These are phyloP conservation scores for Sorex maritimensis DNA, from an alignment of 2,797 vertebrate species.

Conservation along the genomic window DNA sequence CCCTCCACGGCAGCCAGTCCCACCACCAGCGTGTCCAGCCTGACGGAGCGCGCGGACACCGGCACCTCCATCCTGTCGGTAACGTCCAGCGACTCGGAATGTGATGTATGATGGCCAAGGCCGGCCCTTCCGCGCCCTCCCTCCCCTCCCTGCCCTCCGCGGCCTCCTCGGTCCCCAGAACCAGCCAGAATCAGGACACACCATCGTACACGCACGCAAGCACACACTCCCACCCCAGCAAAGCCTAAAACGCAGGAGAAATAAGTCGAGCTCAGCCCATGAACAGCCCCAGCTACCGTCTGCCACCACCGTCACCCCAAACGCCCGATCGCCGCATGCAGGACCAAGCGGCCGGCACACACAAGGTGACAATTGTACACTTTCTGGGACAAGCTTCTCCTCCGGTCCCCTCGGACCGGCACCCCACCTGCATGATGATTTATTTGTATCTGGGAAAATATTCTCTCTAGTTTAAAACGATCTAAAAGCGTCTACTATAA, in stretches of 20 bases:
- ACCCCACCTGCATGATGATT: slow-evolving; percentile 97
- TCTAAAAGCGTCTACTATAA: slow-evolving; percentile 82
- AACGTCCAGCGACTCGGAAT: slow-evolving; percentile 99
- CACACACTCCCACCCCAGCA: slow-evolving; percentile 82
- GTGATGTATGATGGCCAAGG: slow-evolving; percentile 99
- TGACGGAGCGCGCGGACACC: slow-evolving; percentile 98
- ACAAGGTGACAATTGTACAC: slow-evolving; percentile 91
- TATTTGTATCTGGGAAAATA: slow-evolving; percentile 95
- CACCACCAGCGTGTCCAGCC: slow-evolving; percentile 98
- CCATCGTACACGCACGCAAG: slow-evolving; percentile 72
- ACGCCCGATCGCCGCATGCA: slow-evolving; percentile 94
- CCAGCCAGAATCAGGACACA: slow-evolving; percentile 88
- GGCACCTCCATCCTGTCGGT: slow-evolving; percentile 99
- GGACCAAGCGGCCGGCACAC: slow-evolving; percentile 91
- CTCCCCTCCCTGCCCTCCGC: slow-evolving; percentile 29
- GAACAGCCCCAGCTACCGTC: slow-evolving; percentile 81
- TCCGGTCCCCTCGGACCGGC: slow-evolving; percentile 97
- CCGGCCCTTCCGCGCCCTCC: slow-evolving; percentile 69
- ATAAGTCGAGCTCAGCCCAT: slow-evolving; percentile 87
- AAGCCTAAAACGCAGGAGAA: slow-evolving; percentile 86
- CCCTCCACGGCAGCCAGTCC: slow-evolving; percentile 98
- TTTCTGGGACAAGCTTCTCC: slow-evolving; percentile 95
- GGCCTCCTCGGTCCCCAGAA: slow-evolving; percentile 82
- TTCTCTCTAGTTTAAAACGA: slow-evolving; percentile 90
- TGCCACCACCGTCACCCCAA: slow-evolving; percentile 88